These are phyloP conservation scores for Edolisoma coerulescens DNA, from an alignment of 2,113 vertebrate genomes.

Conservation along the genomic window DNA sequence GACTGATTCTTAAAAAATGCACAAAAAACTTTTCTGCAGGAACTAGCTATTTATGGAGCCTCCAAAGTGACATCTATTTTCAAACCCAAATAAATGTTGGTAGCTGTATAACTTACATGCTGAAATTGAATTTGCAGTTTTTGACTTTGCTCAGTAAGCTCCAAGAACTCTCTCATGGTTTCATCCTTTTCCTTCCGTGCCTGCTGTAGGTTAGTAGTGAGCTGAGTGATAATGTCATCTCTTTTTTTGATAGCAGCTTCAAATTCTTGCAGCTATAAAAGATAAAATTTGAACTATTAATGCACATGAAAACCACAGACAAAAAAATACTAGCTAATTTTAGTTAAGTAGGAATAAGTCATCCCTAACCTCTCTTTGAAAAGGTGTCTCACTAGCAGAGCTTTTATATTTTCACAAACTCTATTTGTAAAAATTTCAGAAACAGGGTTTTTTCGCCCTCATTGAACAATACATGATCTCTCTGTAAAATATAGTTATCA, in stretches of 20 bases:
- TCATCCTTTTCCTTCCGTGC: slow-evolving; percentile 93
- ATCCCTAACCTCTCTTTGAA: not conserved
- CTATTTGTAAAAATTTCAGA: not conserved
- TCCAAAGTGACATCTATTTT: not conserved
- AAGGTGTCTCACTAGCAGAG: not conserved
- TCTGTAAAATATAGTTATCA: not conserved
- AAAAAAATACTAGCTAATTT: not conserved
- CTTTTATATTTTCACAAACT: not conserved
- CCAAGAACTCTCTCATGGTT: slow-evolving; percentile 91
- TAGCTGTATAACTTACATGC: slow-evolving; percentile 77
- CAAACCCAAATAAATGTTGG: not conserved
- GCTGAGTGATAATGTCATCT: slow-evolving; percentile 95
- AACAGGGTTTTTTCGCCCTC: not conserved
- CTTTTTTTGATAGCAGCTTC: slow-evolving; percentile 94
- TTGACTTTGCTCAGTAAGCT: slow-evolving; percentile 93
- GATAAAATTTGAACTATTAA: not conserved
- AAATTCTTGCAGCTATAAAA: slow-evolving; percentile 90
- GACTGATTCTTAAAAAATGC: not conserved
- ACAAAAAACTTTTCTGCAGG: not conserved
- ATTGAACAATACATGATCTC: not conserved
- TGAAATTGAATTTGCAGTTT: slow-evolving; percentile 96
- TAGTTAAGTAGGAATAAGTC: not conserved
- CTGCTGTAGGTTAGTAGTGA: slow-evolving; percentile 93
- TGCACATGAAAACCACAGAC: not conserved
- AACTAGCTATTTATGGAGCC: not conserved